phyloP scores from a whole-genome alignment of 2,888 invertebrate genomes.

The Drosophila parthenogenetica region DNA sequence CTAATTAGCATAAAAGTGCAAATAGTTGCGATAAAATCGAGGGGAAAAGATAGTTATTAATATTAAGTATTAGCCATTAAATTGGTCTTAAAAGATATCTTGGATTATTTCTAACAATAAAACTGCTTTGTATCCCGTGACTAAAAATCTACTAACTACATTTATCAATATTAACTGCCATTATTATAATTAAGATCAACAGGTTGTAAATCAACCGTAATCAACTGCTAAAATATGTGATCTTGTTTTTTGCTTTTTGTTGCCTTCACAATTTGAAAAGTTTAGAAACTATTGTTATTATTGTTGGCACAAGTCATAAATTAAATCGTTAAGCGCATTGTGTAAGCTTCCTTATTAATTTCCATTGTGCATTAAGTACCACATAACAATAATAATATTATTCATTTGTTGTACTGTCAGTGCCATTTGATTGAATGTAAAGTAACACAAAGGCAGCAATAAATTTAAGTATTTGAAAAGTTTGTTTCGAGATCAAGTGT shows the following conservation, averaged over 20 bases:
- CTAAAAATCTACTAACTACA: not conserved
- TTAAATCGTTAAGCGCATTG: constrained; percentile 53
- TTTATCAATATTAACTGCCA: not conserved
- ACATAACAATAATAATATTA: constrained; percentile 16
- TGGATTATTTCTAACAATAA: too few species aligned
- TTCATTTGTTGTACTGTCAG: constrained; percentile 27
- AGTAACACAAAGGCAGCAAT: constrained; percentile 48
- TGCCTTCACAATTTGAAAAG: not conserved
- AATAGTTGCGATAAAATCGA: constrained; percentile 13
- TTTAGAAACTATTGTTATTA: constrained; percentile 7
- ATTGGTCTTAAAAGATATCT: too few species aligned
- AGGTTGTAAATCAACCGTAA: constrained; percentile 1
- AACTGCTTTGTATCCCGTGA: not conserved
- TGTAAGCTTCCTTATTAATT: constrained; percentile 54
- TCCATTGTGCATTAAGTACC: constrained; percentile 47
- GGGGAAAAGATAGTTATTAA: constrained; percentile 1
- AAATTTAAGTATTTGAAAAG: constrained; percentile 18
- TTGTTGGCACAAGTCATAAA: constrained; percentile 41
- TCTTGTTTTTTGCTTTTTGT: constrained; percentile 2
- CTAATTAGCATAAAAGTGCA: constrained; percentile 41
- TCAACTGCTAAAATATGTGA: constrained; percentile 4
- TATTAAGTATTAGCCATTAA: not conserved
- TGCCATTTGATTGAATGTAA: constrained; percentile 56
- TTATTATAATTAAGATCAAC: not conserved
- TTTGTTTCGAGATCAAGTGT: constrained; percentile 39